Evolutionary conservation across 2,888 invertebrate species (phyloP), one percentile per base, ranked within the genome.

Genomic region (Formica aserva): DNA sequence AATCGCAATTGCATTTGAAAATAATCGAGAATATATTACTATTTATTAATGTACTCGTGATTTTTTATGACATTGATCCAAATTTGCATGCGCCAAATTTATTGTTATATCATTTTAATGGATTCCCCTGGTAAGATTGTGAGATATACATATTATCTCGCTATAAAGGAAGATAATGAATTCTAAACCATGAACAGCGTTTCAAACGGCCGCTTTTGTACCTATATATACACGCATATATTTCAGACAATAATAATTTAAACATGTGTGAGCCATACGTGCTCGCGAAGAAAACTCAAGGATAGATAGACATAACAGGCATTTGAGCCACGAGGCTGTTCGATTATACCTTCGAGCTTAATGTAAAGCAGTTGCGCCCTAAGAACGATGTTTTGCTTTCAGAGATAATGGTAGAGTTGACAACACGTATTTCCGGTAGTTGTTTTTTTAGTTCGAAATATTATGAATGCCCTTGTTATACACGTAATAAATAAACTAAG

Each of bases 241-340:
- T 91, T 93, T 92, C 91, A 92, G 92, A 94, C 93, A 94, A 94
- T 93, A 93, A 93, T 94, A 93, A 93, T 93, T 93, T 92, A 92
- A 92, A 93, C 94, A 94, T 92, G 93, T 94, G 94, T 92, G 93
- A 92, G 87, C 94, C 94, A 94, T 94, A 94, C 94, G 93, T 88
- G 92, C 91, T 81, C 84, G 84, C 71, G 74, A 84, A 90, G 86
- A 84, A 88, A 84, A 85, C 88, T 88, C 86, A 86, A 88, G 91
- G 92, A 93, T 92, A 91, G 91, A 92, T 92, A 92, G 92, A 92
- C 91, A 90, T 91, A 91, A 91, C 92, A 91, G 92, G 90, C 91
- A 88, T 86, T 87, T 85, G 38, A 80, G 38, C 75, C 26, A 72
- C 66, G 77, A 41, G 35, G 85, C 87, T 88, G 91, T 87, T 89